Evolutionary conservation across 2,797 vertebrate species (phyloP), one percentile per base, ranked within the genome.

Genomic region (Xiphophorus birchmanni): DNA sequence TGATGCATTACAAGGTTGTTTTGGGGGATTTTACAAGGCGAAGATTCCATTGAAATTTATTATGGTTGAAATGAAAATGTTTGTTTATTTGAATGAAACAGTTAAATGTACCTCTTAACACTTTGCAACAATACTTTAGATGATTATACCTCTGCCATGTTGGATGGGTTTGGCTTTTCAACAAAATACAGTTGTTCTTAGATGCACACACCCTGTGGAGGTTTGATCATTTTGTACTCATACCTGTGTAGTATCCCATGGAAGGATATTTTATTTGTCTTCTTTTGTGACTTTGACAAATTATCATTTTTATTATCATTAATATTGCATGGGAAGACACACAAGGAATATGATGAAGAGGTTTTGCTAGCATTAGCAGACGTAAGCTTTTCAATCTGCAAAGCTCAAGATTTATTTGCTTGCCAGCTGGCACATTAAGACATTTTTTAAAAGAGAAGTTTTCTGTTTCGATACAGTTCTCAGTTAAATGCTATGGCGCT

Each of bases 161-260:
- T 77, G 26, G 81, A 45, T 82, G n/a, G 73, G 35, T 76, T 77
- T 79, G 50, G 76, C n/a, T 79, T 75, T 75, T n/a, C 15, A 12
- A 13, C 13, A 63, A 63, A 35, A 63, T 32, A 63, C 26, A 56
- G 23, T 54, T 26, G 29, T 63, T 63, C 12, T 32, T 7, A 63
- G 29, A 63, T 35, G 58, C 47, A 80, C 80, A 87, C 86, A 67
- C 78, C 79, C 79, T 76, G 45, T 60, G n/a, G 54, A 77, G 40
- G 52, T 83, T 80, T 65, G 18, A 80, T 84, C 63, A 73, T 76
- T 86, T 73, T 72, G 13, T 80, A 32, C 80, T 76, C 60, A 58
- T 69, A 44, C 42, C 50, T 58, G 26, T 81, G n/a, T 52, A 65
- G 11, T 52, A 26, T 71, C 54, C 65, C 65, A 52, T 75, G 35